phyloP scores from a whole-genome alignment of 1,140 invertebrate species.

The Drosophila punjabiensis region DNA sequence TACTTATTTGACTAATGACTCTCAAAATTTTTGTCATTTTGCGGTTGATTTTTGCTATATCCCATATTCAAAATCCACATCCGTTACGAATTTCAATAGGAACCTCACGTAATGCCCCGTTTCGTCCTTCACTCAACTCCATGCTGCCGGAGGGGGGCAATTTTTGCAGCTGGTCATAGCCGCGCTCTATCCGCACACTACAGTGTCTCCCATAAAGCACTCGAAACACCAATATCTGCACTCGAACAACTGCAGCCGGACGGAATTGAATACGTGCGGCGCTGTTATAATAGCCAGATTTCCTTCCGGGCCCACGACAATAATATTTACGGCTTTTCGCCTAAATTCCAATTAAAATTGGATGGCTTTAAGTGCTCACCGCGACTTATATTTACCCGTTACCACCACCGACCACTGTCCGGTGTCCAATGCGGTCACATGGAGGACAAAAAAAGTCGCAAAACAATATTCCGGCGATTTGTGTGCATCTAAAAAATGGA shows the following conservation, averaged over 20 bases:
- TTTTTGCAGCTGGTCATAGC: constrained; percentile 22
- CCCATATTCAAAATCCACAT: constrained; percentile 16
- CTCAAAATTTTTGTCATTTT: constrained; percentile 3
- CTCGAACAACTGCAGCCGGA: constrained; percentile 24
- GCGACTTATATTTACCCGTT: constrained; percentile 31
- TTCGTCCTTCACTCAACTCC: constrained; percentile 14
- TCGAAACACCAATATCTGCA: constrained; percentile 67
- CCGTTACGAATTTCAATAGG: constrained; percentile 12
- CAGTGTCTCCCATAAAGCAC: constrained; percentile 44
- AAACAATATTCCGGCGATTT: constrained; percentile 81
- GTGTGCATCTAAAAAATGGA: constrained; percentile 58
- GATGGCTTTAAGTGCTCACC: constrained; percentile 62
- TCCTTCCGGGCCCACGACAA: constrained; percentile 36
- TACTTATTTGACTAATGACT: neutral
- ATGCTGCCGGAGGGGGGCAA: constrained; percentile 6
- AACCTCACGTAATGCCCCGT: constrained; percentile 15
- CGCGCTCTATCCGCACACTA: constrained; percentile 17
- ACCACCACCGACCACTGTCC: constrained; percentile 7
- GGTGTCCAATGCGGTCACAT: neutral
- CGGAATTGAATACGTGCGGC: constrained; percentile 56
- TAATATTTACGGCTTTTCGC: constrained; percentile 77
- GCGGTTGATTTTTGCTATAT: neutral
- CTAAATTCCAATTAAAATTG: constrained; percentile 82
- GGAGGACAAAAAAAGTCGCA: constrained; percentile 4
- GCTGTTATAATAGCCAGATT: constrained; percentile 33